Evolutionary conservation across 2,113 vertebrate genomes (phyloP).

Genomic region (Amphiprion percula): DNA sequence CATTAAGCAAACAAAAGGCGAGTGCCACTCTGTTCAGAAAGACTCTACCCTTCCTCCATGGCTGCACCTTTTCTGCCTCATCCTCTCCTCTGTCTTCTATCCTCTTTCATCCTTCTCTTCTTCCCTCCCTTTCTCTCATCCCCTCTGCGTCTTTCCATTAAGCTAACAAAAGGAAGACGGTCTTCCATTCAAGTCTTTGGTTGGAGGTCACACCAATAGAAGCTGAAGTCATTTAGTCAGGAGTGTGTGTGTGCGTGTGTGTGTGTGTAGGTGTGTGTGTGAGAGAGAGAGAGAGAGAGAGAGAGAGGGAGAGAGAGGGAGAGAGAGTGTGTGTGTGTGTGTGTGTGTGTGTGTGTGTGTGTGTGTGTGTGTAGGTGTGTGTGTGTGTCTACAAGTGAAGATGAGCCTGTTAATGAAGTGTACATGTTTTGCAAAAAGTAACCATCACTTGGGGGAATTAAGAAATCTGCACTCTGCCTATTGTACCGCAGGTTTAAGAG

Average conservation of each 20-base stretch:
- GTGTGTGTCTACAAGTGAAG: not conserved
- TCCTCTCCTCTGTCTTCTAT: constrained; percentile 36
- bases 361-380: constrained; percentile 1
- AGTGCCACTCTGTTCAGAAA: constrained; percentile 45
- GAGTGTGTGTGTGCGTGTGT: not conserved
- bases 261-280: no score
- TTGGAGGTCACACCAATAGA: constrained; percentile 76
- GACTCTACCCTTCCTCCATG: constrained; percentile 45
- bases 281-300: no score
- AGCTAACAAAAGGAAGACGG: constrained; percentile 70
- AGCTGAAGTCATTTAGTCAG: constrained; percentile 57
- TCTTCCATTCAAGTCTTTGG: constrained; percentile 68
- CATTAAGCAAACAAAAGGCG: constrained; percentile 79
- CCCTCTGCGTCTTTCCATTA: constrained; percentile 70
- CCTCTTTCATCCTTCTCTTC: constrained; percentile 55
- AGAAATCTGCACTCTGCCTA: not conserved
- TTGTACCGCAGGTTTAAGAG: constrained; percentile 12
- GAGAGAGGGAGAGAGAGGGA: no score
- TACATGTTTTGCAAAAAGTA: not conserved
- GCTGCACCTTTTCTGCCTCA: constrained; percentile 62
- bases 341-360: constrained; percentile 23
- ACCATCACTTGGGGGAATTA: constrained; percentile 1
- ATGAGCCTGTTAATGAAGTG: not conserved
- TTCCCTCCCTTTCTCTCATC: constrained; percentile 50
- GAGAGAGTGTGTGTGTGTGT: not conserved